Conservation (phyloP, 2,113 vertebrate genomes). For the Xenopus tropicalis region UCB_Xtro_10.0 CM004451.2:20191501-20192000, state of each 20-base stretch:
- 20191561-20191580: too few relatives aligned
- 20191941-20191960: conserved; percentile 23
- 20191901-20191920: conserved; percentile 7
- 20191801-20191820: neutral
- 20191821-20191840: neutral
- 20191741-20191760: conserved; percentile 32
- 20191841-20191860: neutral
- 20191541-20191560: too few relatives aligned
- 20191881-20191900: conserved; percentile 11
- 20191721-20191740: neutral
- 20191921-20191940: neutral
- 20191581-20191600: neutral
- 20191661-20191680: too few relatives aligned
- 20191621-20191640: neutral
- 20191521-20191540: neutral
- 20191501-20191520: neutral
- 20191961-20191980: neutral
- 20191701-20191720: conserved; percentile 13
- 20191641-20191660: too few relatives aligned
- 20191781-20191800: neutral
- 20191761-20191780: conserved; percentile 18
- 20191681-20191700: too few relatives aligned
- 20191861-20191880: neutral
- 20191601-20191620: neutral
- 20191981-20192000: conserved; percentile 34